Evolutionary conservation across 2,113 vertebrate species (phyloP), one percentile per base, ranked within the genome.

Genomic region (Verasper variegatus): DNA sequence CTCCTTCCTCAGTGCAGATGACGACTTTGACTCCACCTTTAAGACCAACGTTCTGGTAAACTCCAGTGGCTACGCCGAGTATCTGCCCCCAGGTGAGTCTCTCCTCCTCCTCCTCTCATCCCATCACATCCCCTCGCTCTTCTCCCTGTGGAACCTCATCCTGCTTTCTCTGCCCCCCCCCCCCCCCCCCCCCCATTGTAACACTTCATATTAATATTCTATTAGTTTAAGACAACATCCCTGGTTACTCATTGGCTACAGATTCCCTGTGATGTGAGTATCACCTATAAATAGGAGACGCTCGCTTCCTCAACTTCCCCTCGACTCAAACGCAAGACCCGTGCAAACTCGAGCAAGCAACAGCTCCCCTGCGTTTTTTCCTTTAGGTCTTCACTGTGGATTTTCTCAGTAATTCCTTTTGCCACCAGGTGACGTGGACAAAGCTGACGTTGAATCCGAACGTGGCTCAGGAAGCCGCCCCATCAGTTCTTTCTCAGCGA

Each of bases 21-120:
- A 95, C 27, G 92, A 95, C 66, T 96, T 96, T 82, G 95, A 95
- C 88, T 95, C 95, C 65, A 95, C 94, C 78, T 95, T 94, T 72
- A 95, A 96, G 88, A 94, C 94, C 56, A 94, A 95, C 3, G 78
- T 95, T 20, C 89, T 96, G 86, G 95, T 95, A 42, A 96, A 95
- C 84, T 95, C 95, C 82, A 95, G 94, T 1, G 95, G 95, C 45
- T 95, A 91, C 61, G 95, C 94, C 14, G 91, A 92, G 76, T 96
- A 94, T 65, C 85, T 95, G 26, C 95, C 95, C 21, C 95, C 95
- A 93, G 95, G 95, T 95, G 79, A 18, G 76, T 71, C 51, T n/a
- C 27, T 24, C 35, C 4, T 59, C 26, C 27, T 52, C 27, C 0
- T 42, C 61, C n/a, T 56, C n/a, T 14, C 54, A 21, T 65, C 2